Conservation (phyloP, 2,888 invertebrate genomes). For the Suillia variegata region DNA sequence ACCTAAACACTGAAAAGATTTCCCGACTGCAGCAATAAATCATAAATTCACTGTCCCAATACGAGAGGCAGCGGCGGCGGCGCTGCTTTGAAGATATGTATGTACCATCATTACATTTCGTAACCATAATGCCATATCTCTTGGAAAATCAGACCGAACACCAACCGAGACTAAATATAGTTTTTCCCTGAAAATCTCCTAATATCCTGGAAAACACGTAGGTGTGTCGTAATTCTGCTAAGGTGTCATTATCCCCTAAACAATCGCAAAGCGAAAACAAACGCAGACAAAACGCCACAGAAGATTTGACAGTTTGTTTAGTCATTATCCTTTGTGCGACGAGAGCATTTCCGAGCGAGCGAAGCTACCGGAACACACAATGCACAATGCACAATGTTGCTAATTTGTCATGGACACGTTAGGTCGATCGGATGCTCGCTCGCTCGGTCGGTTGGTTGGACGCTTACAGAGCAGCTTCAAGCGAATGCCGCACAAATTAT, state of each 20-base stretch:
- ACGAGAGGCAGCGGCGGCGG: no score
- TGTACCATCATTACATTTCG: no score
- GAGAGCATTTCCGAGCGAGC: not conserved
- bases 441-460: no score
- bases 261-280: no score
- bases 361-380: not conserved
- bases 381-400: not conserved
- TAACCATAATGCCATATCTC: no score
- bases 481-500: not conserved
- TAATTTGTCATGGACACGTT: not conserved
- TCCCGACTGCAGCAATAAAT: no score
- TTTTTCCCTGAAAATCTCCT: constrained; percentile 10
- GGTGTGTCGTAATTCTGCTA: not conserved
- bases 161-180: no score
- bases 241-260: constrained; percentile 13
- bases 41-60: no score
- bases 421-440: not conserved
- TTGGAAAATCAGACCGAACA: no score
- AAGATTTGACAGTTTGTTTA: constrained; percentile 1
- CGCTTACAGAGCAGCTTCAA: no score
- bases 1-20: no score
- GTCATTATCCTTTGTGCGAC: constrained; percentile 1
- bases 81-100: no score
- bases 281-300: not conserved
- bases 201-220: constrained; percentile 14